Conservation (phyloP, 2,797 vertebrate genomes). For the Danio jaintianensis region DNA sequence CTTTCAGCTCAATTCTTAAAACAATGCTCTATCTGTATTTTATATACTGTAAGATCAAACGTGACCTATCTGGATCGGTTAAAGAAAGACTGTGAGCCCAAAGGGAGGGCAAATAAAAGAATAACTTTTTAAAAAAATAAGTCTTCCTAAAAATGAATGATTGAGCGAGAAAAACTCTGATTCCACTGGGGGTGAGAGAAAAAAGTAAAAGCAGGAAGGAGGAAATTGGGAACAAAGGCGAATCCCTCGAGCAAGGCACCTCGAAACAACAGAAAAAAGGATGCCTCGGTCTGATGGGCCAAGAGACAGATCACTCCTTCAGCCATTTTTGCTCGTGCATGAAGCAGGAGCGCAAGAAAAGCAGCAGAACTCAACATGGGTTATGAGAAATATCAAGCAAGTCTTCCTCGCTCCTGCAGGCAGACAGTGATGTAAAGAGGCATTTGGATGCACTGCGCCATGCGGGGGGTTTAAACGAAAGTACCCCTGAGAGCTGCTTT, state of each 20-base stretch:
- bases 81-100: not conserved
- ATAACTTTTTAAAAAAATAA: slow-evolving; percentile 21
- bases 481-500: not conserved
- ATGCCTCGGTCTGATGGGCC: slow-evolving; percentile 36
- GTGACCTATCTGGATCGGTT: slow-evolving; percentile 18
- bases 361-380: slow-evolving; percentile 23
- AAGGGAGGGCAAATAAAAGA: slow-evolving; percentile 9
- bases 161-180: slow-evolving; percentile 2
- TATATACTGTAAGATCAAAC: slow-evolving; percentile 13
- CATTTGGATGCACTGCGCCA: slow-evolving; percentile 36
- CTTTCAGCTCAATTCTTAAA: not conserved
- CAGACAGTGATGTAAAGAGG: slow-evolving; percentile 11
- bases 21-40: not conserved
- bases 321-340: slow-evolving; percentile 21
- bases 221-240: slow-evolving; percentile 26
- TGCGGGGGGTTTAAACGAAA: slow-evolving; percentile 11
- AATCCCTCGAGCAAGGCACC: not conserved
- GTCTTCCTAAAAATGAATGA: slow-evolving; percentile 5
- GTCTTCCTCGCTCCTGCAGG: slow-evolving; percentile 23
- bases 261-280: not conserved
- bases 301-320: slow-evolving; percentile 34
- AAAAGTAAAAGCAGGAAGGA: not conserved
- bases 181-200: slow-evolving; percentile 5
- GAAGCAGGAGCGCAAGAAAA: slow-evolving; percentile 3
- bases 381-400: slow-evolving; percentile 33